Base-by-base conservation (phyloP, 1,140 invertebrate species). In the Chionoecetes opilio region DNA sequence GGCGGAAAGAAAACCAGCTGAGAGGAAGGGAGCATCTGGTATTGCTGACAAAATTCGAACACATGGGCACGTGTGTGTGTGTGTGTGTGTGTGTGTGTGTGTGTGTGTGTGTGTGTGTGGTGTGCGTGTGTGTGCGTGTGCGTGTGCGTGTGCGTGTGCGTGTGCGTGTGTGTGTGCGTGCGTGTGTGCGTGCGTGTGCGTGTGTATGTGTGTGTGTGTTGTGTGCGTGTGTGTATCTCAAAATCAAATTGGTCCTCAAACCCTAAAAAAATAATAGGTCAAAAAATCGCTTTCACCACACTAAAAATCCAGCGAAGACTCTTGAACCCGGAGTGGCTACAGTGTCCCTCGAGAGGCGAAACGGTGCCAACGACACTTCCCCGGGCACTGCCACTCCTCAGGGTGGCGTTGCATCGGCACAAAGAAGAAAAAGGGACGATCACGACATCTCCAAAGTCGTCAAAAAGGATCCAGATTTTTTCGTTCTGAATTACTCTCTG, bases 1-100 rank as follows among this genome's bases (percentile, higher is more conserved):
- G 63, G 6, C n/a, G 63, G 63, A 75, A 75, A 26, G n/a, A 75
- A 75, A 26, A 75, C 63, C 63, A 75, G 21, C 63, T 32, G 85
- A 21, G 85, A 21, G 85, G 32, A 29, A 5, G 29, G 32, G 32
- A 38, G 3, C 46, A 53, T 53, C 46, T 53, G 46, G 46, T 53
- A 11, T 17, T 53, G 46, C 11, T 53, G 11, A 9, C 0, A 11
- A 17, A 53, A 53, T 17, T 9, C 21, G 85, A 1, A 9, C 34
- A 32, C 34, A 35, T 88, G 86, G 35, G 86, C 38, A 35, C 38
- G 86, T 88, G 86, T 88, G 86, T 89, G 87, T 89, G 35, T 89
- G 87, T 89, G 87, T 89, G 87, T 89, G 87, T 89, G 87, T 89
- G 87, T 89, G 87, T 89, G 87, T 89, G 85, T 32, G 85, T 87